Evolutionary conservation across 2,888 invertebrate species (phyloP), one percentile per base, ranked within the genome.

Genomic region (Drosophila recens): DNA sequence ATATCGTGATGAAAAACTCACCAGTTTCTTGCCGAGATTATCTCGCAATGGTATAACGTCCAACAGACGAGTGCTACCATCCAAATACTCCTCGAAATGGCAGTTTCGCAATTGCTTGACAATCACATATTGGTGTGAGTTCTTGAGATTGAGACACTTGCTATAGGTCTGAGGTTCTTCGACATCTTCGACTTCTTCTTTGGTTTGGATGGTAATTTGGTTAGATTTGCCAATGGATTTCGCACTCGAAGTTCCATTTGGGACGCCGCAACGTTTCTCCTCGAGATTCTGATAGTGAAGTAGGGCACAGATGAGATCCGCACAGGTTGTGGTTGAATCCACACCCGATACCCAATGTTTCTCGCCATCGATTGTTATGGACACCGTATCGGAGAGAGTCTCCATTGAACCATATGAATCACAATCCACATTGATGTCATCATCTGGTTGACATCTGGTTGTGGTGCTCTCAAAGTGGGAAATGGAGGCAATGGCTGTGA

Each of bases 301-400:
- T 62, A 97, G 92, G 0, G 96, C 96, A 76, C 95, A 94, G 64
- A 97, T 95, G 82, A 97, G 94, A 92, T 97, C 96, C 49, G 95
- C 95, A 90, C 97, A 97, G 4, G 97, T 97, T 38, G 97, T 97
- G 79, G 95, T 94, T 10, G 95, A 93, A 56, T 95, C 94, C 54
- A 97, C 95, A 3, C 97, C 97, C 1, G 96, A 95, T 66, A 97
- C 96, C 96, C 96, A 97, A 84, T 96, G 94, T 90, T 95, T 95
- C 87, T 96, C 95, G 3, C 96, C 96, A 67, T 95, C 94, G 27
- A 97, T 95, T 94, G 96, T 94, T 75, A 97, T 95, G 10, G 96
- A 95, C 43, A 96, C 94, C 90, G 96, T 96, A 89, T 95, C 95
- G 33, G 89, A 87, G 38, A 80, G 73, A 3, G 88, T 89, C 71